Percentiles rank a stretch among this genome's conserved stretches.
These are phyloP conservation scores for Lanius collurio DNA, from an alignment of 2,113 vertebrate species.

Conservation along the genomic window DNA sequence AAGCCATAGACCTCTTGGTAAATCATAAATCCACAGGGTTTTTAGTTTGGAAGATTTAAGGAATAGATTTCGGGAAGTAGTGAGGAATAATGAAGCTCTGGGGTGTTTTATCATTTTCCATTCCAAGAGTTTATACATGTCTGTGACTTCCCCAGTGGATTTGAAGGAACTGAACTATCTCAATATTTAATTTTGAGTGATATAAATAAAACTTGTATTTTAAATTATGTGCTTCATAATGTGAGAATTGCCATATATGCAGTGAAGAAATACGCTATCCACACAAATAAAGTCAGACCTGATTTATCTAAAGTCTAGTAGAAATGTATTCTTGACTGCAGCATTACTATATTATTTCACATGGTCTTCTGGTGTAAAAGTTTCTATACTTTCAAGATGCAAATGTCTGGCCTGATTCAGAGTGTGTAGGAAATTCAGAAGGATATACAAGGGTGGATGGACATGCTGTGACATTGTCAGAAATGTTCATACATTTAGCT, in stretches of 20 bases:
- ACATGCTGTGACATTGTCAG: background rate
- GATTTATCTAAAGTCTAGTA: conserved; percentile 1
- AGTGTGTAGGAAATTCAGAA: background rate
- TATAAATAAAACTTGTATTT: conserved; percentile 65
- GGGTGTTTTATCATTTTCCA: conserved; percentile 67
- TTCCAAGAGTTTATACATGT: conserved; percentile 54
- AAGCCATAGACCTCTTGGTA: conserved; percentile 56
- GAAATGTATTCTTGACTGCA: background rate
- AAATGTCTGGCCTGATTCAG: background rate
- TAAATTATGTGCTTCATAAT: conserved; percentile 35
- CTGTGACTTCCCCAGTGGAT: conserved; percentile 34
- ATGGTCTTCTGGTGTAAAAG: conserved; percentile 14
- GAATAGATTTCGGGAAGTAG: conserved; percentile 72
- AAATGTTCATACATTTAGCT: background rate
- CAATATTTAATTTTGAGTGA: conserved; percentile 41
- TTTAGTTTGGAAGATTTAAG: conserved; percentile 58
- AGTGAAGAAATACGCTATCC: conserved; percentile 15
- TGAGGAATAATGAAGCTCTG: conserved; percentile 66
- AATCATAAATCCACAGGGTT: conserved; percentile 68
- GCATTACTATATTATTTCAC: background rate
- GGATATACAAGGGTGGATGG: background rate
- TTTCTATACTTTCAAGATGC: background rate
- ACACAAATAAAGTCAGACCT: conserved; percentile 20
- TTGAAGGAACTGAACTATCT: conserved; percentile 41
- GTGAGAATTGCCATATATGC: conserved; percentile 17